Evolutionary conservation across 2,113 vertebrate species (phyloP).

Genomic region (Tor tambroides): DNA sequence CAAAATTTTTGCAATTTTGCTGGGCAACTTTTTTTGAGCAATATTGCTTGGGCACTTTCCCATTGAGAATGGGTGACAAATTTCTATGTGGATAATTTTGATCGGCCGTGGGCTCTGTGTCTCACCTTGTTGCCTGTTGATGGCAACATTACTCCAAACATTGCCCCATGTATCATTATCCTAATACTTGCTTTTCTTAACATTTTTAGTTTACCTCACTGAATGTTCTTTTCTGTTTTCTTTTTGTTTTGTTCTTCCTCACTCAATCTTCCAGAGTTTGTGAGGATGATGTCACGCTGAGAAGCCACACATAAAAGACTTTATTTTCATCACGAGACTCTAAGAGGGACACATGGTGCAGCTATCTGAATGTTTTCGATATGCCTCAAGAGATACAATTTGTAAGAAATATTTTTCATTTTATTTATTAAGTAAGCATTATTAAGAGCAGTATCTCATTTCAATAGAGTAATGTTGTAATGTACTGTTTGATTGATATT

Average conservation of each 20-base stretch:
- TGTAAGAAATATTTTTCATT: background rate
- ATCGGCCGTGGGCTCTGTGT: no score
- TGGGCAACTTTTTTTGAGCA: no score
- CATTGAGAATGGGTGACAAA: no score
- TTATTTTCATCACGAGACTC: background rate
- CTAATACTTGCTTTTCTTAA: background rate
- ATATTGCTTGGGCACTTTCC: no score
- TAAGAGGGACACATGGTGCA: background rate
- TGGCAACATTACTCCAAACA: no score
- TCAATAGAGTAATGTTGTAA: constrained; percentile 41
- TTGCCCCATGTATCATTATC: no score
- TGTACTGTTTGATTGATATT: constrained; percentile 26
- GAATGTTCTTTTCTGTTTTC: background rate
- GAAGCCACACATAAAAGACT: background rate
- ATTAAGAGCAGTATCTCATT: background rate
- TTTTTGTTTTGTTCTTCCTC: constrained; percentile 18
- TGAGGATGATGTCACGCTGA: constrained; percentile 83
- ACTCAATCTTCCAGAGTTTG: constrained; percentile 72
- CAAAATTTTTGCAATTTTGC: no score
- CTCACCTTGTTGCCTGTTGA: no score
- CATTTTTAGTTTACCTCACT: background rate
- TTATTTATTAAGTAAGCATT: background rate
- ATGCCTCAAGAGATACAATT: background rate
- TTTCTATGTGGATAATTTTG: no score
- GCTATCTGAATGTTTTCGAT: background rate